Evolutionary conservation across 2,888 invertebrate species (phyloP).

Genomic region (Flexamia atlantica): DNA sequence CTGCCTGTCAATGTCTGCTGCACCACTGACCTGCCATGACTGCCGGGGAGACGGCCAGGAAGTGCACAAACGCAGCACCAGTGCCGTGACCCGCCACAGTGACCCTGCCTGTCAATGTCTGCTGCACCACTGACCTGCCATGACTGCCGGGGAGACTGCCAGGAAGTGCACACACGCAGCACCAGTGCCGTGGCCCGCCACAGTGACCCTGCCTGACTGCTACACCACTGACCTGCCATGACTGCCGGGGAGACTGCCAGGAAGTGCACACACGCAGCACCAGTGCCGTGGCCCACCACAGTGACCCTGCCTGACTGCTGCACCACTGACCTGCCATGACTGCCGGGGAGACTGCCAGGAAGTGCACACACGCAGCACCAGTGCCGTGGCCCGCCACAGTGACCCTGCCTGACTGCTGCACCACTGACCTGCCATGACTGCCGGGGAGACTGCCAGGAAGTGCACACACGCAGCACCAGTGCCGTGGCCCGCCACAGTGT

Average conservation of each 20-base stretch:
- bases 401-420: slow-evolving; percentile 84
- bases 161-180: slow-evolving; percentile 98
- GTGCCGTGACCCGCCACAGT: slow-evolving; percentile 98
- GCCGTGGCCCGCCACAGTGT: slow-evolving; percentile 97
- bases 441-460: slow-evolving; percentile 97
- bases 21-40: slow-evolving; percentile 91
- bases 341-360: slow-evolving; percentile 97
- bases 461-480: slow-evolving; percentile 98
- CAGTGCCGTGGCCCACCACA: slow-evolving; percentile 96
- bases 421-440: slow-evolving; percentile 86
- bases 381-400: slow-evolving; percentile 98
- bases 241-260: slow-evolving; percentile 98
- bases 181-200: slow-evolving; percentile 97
- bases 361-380: slow-evolving; percentile 98
- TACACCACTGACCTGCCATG: slow-evolving; percentile 88
- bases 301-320: slow-evolving; percentile 95
- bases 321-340: slow-evolving; percentile 93
- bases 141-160: slow-evolving; percentile 97
- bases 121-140: slow-evolving; percentile 89
- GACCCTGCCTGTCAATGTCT: slow-evolving; percentile 91
- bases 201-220: slow-evolving; percentile 93
- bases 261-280: slow-evolving; percentile 98
- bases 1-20: no score
- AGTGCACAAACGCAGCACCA: slow-evolving; percentile 98
- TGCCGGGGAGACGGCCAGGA: slow-evolving; percentile 97